Evolutionary conservation across 2,113 vertebrate genomes (phyloP), one percentile per base, ranked within the genome.

Genomic region (Taurulus bubalis): DNA sequence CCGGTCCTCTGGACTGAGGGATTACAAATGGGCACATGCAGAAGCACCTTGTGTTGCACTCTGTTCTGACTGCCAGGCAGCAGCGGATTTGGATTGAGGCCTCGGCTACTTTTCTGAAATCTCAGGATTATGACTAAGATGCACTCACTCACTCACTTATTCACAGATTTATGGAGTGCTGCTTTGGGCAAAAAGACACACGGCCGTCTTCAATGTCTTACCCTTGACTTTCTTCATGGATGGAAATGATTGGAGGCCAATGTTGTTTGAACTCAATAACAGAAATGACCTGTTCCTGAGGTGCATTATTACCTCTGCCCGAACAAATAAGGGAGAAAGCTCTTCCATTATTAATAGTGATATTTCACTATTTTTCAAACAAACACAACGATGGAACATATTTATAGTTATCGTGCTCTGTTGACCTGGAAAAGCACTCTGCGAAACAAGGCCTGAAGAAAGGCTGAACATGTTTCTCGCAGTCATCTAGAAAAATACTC

Each of bases 401-500:
- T 80, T 84, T 28, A 36, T 63, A 65, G 22, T 67, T 62, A 73
- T 68, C 49, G 22, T 30, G 66, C 62, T 77, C 24, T 65, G 65
- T 32, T 49, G 45, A 67, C 72, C 71, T 75, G 28, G n/a, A 63
- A 62, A 76, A 59, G 45, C 70, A 67, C 32, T 55, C 11, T 1
- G 30, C 71, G 45, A 73, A 82, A 81, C 55, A 22, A 75, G 55
- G 77, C 70, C n/a, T 10, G 78, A 64, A 73, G 63, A 78, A 40
- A 68, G 28, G 60, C 68, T 86, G 73, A 76, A 75, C 80, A 77
- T 71, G 72, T 79, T 79, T 77, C 73, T 68, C n/a, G 8, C 77
- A 69, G 77, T 80, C 22, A 14, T 88, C 79, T 81, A 60, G 84
- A 85, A 68, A 87, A 82, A 85, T 63, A 71, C 90, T 86, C 88